Percentiles rank a stretch among this genome's conserved stretches.
These are phyloP conservation scores for Cylloceria caligata DNA, from an alignment of 2,888 invertebrate species.

Conservation along the genomic window DNA sequence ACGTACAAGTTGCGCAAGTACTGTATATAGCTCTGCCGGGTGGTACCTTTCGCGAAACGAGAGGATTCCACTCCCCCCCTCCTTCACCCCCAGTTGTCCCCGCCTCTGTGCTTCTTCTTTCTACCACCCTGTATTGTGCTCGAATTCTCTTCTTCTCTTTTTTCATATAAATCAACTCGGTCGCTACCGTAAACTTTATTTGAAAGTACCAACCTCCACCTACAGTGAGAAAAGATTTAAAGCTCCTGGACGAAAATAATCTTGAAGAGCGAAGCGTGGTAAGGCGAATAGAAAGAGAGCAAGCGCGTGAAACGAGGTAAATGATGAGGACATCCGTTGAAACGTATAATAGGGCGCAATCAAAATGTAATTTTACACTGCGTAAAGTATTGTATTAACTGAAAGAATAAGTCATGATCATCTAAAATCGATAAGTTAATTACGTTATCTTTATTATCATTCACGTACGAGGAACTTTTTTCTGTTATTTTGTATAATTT, in stretches of 20 bases:
- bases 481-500: not conserved
- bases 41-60: constrained; percentile 48
- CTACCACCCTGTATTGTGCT: constrained; percentile 37
- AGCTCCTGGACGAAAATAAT: constrained; percentile 78
- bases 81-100: too few species aligned
- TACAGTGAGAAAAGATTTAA: constrained; percentile 58
- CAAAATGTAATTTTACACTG: not conserved
- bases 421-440: not conserved
- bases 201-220: constrained; percentile 74
- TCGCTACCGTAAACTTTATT: constrained; percentile 79
- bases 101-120: constrained; percentile 40
- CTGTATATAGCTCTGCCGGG: constrained; percentile 29
- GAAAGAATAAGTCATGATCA: not conserved
- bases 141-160: constrained; percentile 68
- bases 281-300: constrained; percentile 60
- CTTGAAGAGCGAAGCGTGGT: constrained; percentile 66
- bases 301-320: constrained; percentile 46
- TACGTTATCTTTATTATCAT: too few species aligned
- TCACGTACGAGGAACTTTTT: not conserved
- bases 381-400: not conserved
- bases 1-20: constrained; percentile 59
- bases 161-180: constrained; percentile 78
- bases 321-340: constrained; percentile 4
- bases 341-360: constrained; percentile 1
- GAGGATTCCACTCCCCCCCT: constrained; percentile 52